Evolutionary conservation across 2,888 invertebrate species (phyloP).

Genomic region (Chrysolina americana): DNA sequence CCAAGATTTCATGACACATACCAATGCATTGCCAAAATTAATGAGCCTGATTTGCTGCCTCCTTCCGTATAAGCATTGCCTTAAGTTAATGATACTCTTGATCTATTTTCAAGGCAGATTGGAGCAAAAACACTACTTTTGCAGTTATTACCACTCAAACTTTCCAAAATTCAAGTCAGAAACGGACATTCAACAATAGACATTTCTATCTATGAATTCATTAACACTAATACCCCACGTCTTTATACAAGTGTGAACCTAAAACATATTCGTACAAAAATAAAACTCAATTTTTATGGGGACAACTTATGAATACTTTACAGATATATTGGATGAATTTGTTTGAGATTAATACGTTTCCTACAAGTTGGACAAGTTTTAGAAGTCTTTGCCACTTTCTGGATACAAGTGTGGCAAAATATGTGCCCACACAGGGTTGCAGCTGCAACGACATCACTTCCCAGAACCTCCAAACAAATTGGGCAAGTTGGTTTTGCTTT

Average conservation of each 20-base stretch:
- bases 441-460: constrained; percentile 26
- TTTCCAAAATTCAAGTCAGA: no score
- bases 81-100: no score
- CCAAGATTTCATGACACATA: no score
- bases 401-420: constrained; percentile 36
- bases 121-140: no score
- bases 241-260: neutral
- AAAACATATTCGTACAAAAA: constrained; percentile 1
- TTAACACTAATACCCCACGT: neutral
- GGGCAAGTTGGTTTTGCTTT: constrained; percentile 39
- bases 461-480: constrained; percentile 34
- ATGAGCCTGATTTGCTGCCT: no score
- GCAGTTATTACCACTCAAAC: no score
- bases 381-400: constrained; percentile 25
- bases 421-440: constrained; percentile 40
- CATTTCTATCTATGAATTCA: neutral
- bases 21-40: no score
- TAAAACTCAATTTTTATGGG: neutral
- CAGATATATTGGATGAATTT: constrained; percentile 40
- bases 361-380: constrained; percentile 41
- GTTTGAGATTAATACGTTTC: constrained; percentile 33
- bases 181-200: neutral
- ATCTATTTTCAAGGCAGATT: no score
- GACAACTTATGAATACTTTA: constrained; percentile 6
- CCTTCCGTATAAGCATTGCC: no score